Evolutionary conservation across 2,797 vertebrate genomes (phyloP).

Genomic region (Parauchenoglanis ngamensis): DNA sequence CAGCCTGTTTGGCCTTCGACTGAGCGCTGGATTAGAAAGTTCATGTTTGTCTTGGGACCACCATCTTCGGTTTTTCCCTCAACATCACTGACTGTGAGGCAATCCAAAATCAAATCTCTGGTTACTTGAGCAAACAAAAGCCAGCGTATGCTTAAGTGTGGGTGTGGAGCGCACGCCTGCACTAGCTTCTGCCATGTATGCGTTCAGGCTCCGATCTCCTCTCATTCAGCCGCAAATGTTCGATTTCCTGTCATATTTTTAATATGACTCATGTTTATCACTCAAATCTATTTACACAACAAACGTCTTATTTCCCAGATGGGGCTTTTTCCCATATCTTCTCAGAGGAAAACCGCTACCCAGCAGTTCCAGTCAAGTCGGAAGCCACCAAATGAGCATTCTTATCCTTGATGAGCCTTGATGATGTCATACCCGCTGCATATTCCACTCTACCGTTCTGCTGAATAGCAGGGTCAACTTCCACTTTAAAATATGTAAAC

Average conservation of each 20-base stretch:
- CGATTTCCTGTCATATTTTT: conserved; percentile 51
- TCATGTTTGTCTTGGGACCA: conserved; percentile 38
- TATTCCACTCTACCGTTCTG: conserved; percentile 43
- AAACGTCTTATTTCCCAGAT: conserved; percentile 48
- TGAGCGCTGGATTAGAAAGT: not conserved
- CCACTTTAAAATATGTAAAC: conserved; percentile 14
- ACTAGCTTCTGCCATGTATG: conserved; percentile 44
- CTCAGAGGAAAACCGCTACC: conserved; percentile 44
- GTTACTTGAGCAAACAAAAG: conserved; percentile 51
- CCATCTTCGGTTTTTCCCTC: conserved; percentile 34
- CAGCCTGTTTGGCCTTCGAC: not conserved
- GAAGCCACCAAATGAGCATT: conserved; percentile 27
- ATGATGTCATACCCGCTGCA: conserved; percentile 49
- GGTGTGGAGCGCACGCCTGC: conserved; percentile 52
- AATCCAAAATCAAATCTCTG: conserved; percentile 33
- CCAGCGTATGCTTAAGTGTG: conserved; percentile 51
- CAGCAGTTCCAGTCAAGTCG: conserved; percentile 37
- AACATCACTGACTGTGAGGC: not conserved
- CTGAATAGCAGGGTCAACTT: conserved; percentile 20
- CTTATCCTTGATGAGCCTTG: conserved; percentile 31
- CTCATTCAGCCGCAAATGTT: conserved; percentile 48
- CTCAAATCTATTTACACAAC: conserved; percentile 48
- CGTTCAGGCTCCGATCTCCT: conserved; percentile 37
- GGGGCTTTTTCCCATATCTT: conserved; percentile 48
- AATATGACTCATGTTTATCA: conserved; percentile 56